These are phyloP conservation scores for Australoheros facetus DNA, from an alignment of 2,797 vertebrate species.

Conservation along the genomic window DNA sequence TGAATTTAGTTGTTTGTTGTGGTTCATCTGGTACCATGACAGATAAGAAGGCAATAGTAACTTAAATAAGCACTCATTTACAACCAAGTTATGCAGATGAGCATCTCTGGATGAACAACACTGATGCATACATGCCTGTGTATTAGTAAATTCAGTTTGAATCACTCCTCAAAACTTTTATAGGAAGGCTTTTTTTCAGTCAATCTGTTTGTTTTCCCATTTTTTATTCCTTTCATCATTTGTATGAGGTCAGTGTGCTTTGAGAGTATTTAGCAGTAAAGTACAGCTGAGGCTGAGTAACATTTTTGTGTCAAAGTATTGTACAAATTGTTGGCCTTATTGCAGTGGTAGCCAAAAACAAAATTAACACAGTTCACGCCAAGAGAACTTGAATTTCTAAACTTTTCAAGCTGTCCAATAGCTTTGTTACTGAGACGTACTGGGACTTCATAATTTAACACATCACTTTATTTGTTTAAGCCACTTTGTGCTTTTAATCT, in stretches of 20 bases:
- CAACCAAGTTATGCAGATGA: no score
- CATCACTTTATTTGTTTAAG: neutral
- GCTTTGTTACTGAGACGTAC: neutral
- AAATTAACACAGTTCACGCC: neutral
- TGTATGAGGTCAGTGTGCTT: neutral
- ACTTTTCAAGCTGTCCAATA: neutral
- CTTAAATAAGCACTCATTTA: no score
- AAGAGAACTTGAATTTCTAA: neutral
- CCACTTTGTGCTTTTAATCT: neutral
- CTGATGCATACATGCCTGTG: no score
- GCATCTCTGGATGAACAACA: no score
- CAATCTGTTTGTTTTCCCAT: neutral
- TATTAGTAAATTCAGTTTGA: neutral
- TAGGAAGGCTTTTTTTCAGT: no score
- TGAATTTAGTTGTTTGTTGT: no score
- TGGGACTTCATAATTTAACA: neutral
- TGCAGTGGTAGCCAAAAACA: neutral
- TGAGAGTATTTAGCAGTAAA: neutral
- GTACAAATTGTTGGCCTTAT: neutral
- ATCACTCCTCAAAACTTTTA: neutral
- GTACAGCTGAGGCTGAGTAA: neutral
- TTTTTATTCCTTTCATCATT: neutral
- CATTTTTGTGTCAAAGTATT: neutral
- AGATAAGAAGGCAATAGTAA: no score
- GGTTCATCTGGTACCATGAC: no score